Percentiles rank a stretch among this genome's conserved stretches.
Evolutionary conservation across 2,113 vertebrate species (phyloP).

Genomic region (Prunella fulvescens): DNA sequence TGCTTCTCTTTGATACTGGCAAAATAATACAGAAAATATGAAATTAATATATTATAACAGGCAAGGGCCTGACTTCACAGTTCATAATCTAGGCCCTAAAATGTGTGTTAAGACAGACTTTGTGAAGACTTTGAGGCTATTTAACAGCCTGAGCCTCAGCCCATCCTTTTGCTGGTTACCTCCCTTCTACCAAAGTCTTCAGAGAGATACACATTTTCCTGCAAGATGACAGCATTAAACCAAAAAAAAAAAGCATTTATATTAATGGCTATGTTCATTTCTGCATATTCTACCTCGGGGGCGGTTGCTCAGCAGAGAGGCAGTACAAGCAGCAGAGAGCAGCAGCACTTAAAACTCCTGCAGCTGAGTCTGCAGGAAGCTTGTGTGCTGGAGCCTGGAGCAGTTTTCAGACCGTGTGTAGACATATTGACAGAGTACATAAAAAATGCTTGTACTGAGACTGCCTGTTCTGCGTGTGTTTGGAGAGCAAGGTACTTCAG

Average conservation of each 20-base stretch:
- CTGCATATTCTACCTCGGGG: not conserved
- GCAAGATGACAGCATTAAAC: not conserved
- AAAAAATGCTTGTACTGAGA: not conserved
- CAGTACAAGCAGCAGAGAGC: not conserved
- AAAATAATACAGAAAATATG: not conserved
- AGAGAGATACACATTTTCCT: fast-evolving
- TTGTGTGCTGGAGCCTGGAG: not conserved
- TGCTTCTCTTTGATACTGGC: not conserved
- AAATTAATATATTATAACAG: not conserved
- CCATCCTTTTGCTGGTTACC: not conserved
- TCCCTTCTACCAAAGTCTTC: not conserved
- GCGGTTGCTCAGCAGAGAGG: not conserved
- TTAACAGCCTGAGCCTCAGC: not conserved
- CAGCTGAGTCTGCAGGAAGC: not conserved
- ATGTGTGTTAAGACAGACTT: not conserved
- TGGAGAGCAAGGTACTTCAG: not conserved
- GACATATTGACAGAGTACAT: not conserved
- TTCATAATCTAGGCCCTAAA: fast-evolving
- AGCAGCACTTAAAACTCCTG: not conserved
- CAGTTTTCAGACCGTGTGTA: not conserved
- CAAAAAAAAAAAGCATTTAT: not conserved
- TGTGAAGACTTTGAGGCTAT: not conserved
- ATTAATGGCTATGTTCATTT: not conserved
- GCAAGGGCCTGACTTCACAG: not conserved
- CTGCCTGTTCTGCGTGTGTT: not conserved